A percentile compares a stretch with the other conserved stretches of the same genome.
Evolutionary conservation across 2,113 vertebrate genomes (phyloP).

Genomic region (Phyllostomus discolor): DNA sequence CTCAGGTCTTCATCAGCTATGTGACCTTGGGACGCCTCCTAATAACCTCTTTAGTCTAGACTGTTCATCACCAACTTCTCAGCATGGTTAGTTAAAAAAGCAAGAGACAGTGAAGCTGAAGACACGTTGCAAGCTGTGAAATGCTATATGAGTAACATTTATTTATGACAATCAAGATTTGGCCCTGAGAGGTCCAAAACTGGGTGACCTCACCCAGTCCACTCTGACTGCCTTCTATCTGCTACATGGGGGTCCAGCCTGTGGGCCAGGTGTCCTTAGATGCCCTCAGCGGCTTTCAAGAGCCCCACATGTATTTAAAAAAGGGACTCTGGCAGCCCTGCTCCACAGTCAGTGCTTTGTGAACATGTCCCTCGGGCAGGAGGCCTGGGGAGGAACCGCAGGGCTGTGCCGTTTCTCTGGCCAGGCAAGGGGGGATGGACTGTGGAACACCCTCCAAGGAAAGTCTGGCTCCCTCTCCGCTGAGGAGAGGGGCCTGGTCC

Average conservation of each 20-base stretch:
- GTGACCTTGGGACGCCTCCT: neutral
- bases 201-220: fast-evolving
- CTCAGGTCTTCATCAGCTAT: neutral
- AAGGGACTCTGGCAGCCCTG: neutral
- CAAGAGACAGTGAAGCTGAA: neutral
- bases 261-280: neutral
- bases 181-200: neutral
- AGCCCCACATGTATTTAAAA: neutral
- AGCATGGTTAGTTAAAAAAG: neutral
- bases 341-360: neutral
- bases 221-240: neutral
- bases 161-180: neutral
- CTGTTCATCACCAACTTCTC: neutral
- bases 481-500: neutral
- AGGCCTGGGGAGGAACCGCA: neutral
- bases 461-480: neutral
- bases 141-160: neutral
- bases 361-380: neutral
- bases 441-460: neutral
- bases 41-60: neutral
- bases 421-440: neutral
- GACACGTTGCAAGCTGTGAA: neutral
- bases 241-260: neutral
- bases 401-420: neutral
- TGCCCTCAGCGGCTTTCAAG: neutral